Base-by-base conservation (phyloP, 2,797 vertebrate species). In the Tapirus indicus region DNA sequence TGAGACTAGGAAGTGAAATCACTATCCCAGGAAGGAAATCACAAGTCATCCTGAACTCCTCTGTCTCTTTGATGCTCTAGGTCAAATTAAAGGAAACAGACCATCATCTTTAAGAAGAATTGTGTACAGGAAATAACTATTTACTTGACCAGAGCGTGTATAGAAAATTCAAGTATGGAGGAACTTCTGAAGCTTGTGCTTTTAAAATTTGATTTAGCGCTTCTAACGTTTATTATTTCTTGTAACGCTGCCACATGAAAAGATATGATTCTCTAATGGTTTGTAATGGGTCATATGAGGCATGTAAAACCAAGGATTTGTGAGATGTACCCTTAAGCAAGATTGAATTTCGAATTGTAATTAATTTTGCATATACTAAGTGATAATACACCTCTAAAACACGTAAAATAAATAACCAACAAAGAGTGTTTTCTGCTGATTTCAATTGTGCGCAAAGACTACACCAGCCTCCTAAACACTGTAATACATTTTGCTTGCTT, bases 11-110 rank as follows among this genome's bases (percentile, higher is more conserved):
- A 99, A 99, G 97, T 99, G 98, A 98, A 99, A 25, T 99, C 99
- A 95, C 97, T 99, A 32, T 99, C 99, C 98, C 98, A 99, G 98
- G 98, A 99, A 96, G 99, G 99, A 99, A 99, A 98, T 97, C 99
- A 99, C 91, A 99, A 99, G 98, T 99, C 99, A 94, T 99, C 99
- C 95, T 99, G 99, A 97, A 99, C 54, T 99, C 99, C 95, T 96
- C 98, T 98, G 97, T 99, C 99, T 97, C 99, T 23, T 91, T 99
- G 99, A 98, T 99, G 99, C 49, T 99, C 99, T 97, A 99, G 98
- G 96, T 99, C 99, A 97, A 99, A 98, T n/a, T 99, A 99, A 96
- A 99, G 99, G 98, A 99, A 99, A 97, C 99, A 99, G 49, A 85
- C 96, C 74, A 71, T 82, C 66, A 69, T 62, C 44, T 97, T 49